Conservation (phyloP, 2,113 vertebrate genomes). For the Apteryx mantelli region DNA sequence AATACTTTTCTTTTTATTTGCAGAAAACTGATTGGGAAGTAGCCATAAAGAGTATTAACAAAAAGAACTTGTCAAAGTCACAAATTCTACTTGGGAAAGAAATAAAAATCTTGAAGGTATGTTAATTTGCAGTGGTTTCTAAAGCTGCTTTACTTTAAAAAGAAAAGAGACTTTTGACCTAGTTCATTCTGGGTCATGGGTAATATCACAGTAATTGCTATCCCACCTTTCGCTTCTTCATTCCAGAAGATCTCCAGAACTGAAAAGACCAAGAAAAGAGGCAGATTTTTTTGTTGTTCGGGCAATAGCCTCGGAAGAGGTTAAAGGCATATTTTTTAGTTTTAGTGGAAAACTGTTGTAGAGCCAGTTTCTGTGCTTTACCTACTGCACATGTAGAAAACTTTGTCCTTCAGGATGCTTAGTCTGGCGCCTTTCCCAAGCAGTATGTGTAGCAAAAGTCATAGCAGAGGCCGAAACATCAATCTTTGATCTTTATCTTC, state of each 20-base stretch:
- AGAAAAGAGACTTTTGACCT: constrained; percentile 35
- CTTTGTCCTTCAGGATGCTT: not conserved
- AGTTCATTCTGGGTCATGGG: constrained; percentile 13
- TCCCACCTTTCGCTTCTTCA: not conserved
- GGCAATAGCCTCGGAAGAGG: not conserved
- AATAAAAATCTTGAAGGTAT: constrained; percentile 99
- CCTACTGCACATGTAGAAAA: not conserved
- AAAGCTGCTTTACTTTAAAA: constrained; percentile 39
- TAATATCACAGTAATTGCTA: not conserved
- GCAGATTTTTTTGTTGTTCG: not conserved
- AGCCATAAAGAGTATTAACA: constrained; percentile 98
- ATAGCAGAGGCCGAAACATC: not conserved
- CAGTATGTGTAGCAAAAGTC: not conserved
- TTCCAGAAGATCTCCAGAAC: not conserved
- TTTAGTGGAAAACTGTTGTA: not conserved
- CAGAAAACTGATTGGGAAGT: constrained; percentile 98
- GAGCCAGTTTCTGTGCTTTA: not conserved
- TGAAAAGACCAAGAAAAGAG: not conserved
- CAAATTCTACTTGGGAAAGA: constrained; percentile 98
- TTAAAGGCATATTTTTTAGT: not conserved
- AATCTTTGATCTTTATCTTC: not conserved
- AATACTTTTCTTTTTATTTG: not conserved
- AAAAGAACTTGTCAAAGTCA: constrained; percentile 98
- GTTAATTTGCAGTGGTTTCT: constrained; percentile 51
- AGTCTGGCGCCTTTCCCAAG: not conserved